Percentiles rank a stretch among this genome's conserved stretches.
These are phyloP conservation scores for Hozukius guyotensis DNA, from an alignment of 2,797 vertebrate genomes.

Conservation along the genomic window DNA sequence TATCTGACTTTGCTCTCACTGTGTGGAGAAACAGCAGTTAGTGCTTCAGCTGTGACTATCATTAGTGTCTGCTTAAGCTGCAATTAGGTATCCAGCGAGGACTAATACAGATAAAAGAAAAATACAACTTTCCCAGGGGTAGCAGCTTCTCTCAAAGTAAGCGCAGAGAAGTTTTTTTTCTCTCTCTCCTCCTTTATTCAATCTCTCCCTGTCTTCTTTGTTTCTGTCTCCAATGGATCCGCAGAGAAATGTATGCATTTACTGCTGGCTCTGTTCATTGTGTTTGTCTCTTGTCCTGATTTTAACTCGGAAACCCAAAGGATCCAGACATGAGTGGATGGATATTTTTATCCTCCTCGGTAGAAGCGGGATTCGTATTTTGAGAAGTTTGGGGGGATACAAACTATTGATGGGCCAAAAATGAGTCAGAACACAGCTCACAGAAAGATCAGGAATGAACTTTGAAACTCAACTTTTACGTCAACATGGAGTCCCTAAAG, in stretches of 20 bases:
- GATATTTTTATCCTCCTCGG: constrained; percentile 38
- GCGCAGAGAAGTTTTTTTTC: constrained; percentile 16
- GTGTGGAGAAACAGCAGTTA: constrained; percentile 11
- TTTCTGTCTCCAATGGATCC: constrained; percentile 26
- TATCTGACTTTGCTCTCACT: constrained; percentile 13
- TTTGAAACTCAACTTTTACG: neutral
- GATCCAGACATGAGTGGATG: constrained; percentile 29
- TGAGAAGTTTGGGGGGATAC: neutral
- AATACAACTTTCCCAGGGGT: constrained; percentile 37
- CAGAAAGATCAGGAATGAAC: neutral
- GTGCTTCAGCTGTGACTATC: constrained; percentile 32
- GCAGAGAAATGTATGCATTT: constrained; percentile 38
- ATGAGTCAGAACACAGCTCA: neutral
- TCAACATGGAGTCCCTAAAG: neutral
- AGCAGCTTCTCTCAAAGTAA: constrained; percentile 41
- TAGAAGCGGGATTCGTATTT: constrained; percentile 10
- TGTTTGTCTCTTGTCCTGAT: constrained; percentile 46
- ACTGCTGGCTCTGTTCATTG: constrained; percentile 35
- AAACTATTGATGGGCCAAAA: neutral
- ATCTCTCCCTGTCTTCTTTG: constrained; percentile 10
- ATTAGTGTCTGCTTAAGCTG: constrained; percentile 41
- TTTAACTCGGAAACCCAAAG: constrained; percentile 42
- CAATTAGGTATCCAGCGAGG: constrained; percentile 42
- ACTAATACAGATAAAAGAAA: constrained; percentile 43
- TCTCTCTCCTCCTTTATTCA: constrained; percentile 8